phyloP scores from a whole-genome alignment of 2,888 invertebrate species.

The Halictus ligatus region DNA sequence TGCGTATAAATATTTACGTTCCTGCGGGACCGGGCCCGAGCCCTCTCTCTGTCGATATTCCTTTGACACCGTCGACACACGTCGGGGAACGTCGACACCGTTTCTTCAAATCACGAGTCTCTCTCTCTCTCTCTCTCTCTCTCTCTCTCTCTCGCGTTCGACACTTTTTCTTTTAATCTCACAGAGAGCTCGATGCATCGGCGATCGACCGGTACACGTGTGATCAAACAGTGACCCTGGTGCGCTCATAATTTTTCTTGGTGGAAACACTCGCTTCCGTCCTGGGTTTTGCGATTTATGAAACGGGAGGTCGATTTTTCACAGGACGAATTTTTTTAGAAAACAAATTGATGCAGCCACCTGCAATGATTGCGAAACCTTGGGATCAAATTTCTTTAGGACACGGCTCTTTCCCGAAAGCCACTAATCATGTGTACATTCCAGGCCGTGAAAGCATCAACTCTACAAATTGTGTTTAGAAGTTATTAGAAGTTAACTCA shows the following conservation, averaged over 20 bases:
- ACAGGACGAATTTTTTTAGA: no score
- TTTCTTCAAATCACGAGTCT: slow-evolving; percentile 9
- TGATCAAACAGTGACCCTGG: background rate
- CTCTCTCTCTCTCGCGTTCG: background rate
- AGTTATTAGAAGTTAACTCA: background rate
- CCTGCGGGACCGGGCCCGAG: background rate
- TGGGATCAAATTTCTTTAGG: no score
- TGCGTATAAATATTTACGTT: slow-evolving; percentile 64
- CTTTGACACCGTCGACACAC: slow-evolving; percentile 31
- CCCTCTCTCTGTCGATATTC: slow-evolving; percentile 28
- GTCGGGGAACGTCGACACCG: background rate
- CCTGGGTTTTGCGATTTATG: background rate
- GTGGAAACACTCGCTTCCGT: background rate
- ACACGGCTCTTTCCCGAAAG: no score
- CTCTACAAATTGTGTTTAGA: no score
- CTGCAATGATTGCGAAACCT: no score
- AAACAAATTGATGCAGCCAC: background rate
- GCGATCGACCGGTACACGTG: background rate
- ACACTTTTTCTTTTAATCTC: background rate
- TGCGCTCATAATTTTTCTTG: background rate
- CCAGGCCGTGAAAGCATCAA: no score
- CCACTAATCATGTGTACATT: no score
- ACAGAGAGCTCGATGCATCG: background rate
- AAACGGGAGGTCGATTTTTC: background rate
- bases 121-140: no score